Evolutionary conservation across 2,797 vertebrate genomes (phyloP).

Genomic region (Syndactyla subalaris): DNA sequence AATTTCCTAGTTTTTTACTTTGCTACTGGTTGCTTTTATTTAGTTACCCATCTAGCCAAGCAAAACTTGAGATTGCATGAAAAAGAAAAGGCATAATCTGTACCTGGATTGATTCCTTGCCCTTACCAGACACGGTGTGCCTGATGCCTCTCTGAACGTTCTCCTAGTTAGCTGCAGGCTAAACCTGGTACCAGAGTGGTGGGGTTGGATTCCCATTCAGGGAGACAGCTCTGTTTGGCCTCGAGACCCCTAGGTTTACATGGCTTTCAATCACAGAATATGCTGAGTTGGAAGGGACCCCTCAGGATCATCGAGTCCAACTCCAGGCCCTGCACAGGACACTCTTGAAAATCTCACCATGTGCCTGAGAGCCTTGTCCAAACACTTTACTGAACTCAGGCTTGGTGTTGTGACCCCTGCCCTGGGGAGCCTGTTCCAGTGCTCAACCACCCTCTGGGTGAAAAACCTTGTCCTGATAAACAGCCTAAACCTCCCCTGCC

Average conservation of each 20-base stretch:
- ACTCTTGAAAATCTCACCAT: too few relatives aligned
- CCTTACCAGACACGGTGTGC: not conserved
- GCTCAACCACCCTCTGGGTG: not conserved
- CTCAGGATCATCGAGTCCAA: accelerated
- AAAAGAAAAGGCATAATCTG: not conserved
- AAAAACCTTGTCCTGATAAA: not conserved
- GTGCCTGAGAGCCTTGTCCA: not conserved
- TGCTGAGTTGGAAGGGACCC: not conserved
- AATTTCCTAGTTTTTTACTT: not conserved
- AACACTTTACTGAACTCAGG: not conserved
- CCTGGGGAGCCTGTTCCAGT: not conserved
- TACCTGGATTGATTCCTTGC: not conserved
- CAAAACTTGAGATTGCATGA: not conserved
- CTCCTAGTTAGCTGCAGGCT: not conserved
- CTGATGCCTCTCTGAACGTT: not conserved
- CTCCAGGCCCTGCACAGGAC: not conserved
- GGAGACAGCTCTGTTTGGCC: not conserved
- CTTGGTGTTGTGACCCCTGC: not conserved
- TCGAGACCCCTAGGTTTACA: not conserved
- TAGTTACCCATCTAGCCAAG: not conserved
- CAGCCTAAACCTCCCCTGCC: not conserved
- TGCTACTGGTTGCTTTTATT: not conserved
- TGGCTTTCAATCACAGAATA: not conserved
- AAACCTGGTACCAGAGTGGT: not conserved
- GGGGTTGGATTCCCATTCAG: not conserved